Evolutionary conservation across 2,888 invertebrate genomes (phyloP), one percentile per base, ranked within the genome.

Genomic region (Harpalus rubripes): DNA sequence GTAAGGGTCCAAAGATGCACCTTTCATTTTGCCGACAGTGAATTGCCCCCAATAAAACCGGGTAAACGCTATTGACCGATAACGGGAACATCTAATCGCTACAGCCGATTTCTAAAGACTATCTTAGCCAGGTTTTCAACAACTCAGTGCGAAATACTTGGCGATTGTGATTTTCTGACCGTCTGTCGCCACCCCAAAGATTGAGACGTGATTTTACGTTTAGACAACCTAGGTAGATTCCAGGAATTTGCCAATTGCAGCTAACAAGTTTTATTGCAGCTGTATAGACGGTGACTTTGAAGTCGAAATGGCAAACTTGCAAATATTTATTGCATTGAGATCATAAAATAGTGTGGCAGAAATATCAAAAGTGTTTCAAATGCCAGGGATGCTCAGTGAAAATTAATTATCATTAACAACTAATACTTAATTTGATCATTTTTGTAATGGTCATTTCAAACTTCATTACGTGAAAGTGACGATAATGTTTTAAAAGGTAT

Each of bases 81-180:
- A 87, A 87, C 87, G 87, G 86, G 85, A 86, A 85, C 86, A 85
- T 86, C 85, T 86, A 87, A 86, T 87, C 85, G 85, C 44, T 86
- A 86, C 85, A 86, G 86, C 86, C 87, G 87, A 86, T 84, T 86
- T 86, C 72, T 82, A 74, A 59, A 74, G 82, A 8, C 58, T 6
- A 10, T 32, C n/a, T 72, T 82, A 22, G 52, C 15, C 15, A 56
- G 56, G 22, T 56, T 76, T 72, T 76, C 76, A 18, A 22, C 56
- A 76, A 56, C 22, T 18, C 56, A 8, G 56, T 76, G 76, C 76
- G 76, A 76, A 76, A 76, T 76, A 12, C 56, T 76, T 56, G 44
- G 56, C 76, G 16, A 74, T 44, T 74, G 74, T 74, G 74, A 44
- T 32, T 32, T 32, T 32, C 32, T 32, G 32, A 32, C 8, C 8